phyloP scores from a whole-genome alignment of 2,113 vertebrate genomes.

The Potamarius usumacintae region DNA sequence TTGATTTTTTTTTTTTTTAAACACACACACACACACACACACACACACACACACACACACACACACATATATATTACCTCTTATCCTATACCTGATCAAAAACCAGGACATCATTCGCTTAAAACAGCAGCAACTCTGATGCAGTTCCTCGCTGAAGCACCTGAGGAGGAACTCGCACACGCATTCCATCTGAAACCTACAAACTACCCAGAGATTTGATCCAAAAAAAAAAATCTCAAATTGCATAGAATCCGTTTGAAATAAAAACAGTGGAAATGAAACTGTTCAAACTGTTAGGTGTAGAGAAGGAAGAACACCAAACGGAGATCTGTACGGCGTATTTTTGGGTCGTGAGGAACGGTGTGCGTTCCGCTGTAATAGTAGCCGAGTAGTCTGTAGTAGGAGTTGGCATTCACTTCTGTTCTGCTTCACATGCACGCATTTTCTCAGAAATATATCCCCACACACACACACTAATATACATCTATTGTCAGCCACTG shows the following conservation, averaged over 20 bases:
- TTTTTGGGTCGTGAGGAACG: constrained; percentile 63
- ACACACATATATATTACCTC: background rate
- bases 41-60: background rate
- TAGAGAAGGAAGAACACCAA: constrained; percentile 41
- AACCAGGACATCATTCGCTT: constrained; percentile 9
- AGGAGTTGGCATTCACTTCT: constrained; percentile 53
- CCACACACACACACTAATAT: constrained; percentile 60
- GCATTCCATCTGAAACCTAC: constrained; percentile 7
- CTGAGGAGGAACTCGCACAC: constrained; percentile 35
- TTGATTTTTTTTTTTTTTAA: too few relatives aligned
- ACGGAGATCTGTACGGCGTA: constrained; percentile 63
- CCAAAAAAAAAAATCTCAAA: background rate
- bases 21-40: constrained; percentile 1
- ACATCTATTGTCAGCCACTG: constrained; percentile 51
- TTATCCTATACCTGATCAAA: constrained; percentile 22
- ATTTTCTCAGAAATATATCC: constrained; percentile 64
- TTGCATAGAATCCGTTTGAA: constrained; percentile 75
- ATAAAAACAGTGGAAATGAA: constrained; percentile 51
- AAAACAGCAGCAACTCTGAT: constrained; percentile 14
- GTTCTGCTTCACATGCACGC: constrained; percentile 52
- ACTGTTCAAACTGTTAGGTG: constrained; percentile 57
- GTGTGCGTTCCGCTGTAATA: constrained; percentile 48
- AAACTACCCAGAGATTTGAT: constrained; percentile 42
- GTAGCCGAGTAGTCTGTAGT: constrained; percentile 1
- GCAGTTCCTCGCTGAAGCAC: constrained; percentile 33